These are phyloP conservation scores for Lasioglossum oenotherae DNA, from an alignment of 2,888 invertebrate species.

Conservation along the genomic window DNA sequence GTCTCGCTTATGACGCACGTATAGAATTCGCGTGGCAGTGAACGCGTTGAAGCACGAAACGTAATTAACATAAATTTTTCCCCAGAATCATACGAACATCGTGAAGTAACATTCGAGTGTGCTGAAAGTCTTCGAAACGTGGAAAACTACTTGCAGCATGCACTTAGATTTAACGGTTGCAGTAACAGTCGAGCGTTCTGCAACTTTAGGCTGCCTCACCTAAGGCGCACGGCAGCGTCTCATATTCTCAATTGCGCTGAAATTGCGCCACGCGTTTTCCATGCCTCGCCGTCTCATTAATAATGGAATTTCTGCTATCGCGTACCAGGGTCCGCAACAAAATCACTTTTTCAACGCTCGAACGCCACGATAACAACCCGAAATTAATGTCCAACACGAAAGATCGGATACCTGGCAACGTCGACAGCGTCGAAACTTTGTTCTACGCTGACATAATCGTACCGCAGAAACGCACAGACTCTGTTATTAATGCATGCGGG, in stretches of 20 bases:
- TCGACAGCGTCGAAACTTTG: not conserved
- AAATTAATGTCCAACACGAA: slow-evolving; percentile 21
- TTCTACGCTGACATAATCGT: slow-evolving; percentile 1
- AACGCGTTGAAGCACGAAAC: not conserved
- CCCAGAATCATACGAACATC: slow-evolving; percentile 5
- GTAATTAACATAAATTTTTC: not conserved
- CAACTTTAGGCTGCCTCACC: slow-evolving; percentile 22
- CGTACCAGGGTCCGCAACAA: slow-evolving; percentile 1
- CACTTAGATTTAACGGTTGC: not conserved
- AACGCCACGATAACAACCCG: not conserved
- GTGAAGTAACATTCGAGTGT: not conserved
- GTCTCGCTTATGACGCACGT: not conserved
- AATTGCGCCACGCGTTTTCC: slow-evolving; percentile 27
- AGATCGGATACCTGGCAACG: slow-evolving; percentile 27
- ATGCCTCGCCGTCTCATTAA: slow-evolving; percentile 23
- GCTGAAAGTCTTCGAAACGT: not conserved
- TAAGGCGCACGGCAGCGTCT: slow-evolving; percentile 6
- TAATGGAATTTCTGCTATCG: slow-evolving; percentile 32
- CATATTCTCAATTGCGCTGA: slow-evolving; percentile 20
- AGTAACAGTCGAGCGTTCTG: slow-evolving; percentile 8
- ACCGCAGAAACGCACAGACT: not conserved
- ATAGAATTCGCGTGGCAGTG: not conserved
- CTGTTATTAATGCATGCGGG: not conserved
- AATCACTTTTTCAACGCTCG: slow-evolving; percentile 40
- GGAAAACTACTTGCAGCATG: not conserved